Conservation (phyloP, 1,140 invertebrate genomes). For the Samia ricini region DNA sequence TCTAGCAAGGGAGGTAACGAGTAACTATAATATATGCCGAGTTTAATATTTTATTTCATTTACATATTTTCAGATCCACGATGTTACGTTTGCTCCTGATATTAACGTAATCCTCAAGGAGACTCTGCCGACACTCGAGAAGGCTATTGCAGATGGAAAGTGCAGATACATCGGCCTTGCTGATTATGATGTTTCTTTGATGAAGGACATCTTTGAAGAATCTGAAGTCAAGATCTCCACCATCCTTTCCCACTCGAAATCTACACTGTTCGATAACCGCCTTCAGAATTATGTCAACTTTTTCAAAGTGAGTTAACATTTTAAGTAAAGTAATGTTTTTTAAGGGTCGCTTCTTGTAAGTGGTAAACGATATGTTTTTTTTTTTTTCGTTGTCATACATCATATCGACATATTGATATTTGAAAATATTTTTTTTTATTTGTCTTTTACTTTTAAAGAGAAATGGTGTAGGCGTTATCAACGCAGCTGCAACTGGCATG, state of each 20-base stretch:
- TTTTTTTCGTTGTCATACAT: too few relatives aligned
- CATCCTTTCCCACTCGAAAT: slow-evolving; percentile 88
- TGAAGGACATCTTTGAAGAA: slow-evolving; percentile 86
- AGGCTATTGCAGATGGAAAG: slow-evolving; percentile 86
- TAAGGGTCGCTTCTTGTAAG: too few relatives aligned
- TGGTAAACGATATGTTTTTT: too few relatives aligned
- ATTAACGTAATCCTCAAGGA: slow-evolving; percentile 89
- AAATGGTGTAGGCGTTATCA: slow-evolving; percentile 87
- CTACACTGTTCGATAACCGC: slow-evolving; percentile 88
- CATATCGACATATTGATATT: too few relatives aligned
- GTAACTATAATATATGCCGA: too few relatives aligned
- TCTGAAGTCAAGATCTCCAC: slow-evolving; percentile 84
- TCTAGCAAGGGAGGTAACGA: too few relatives aligned
- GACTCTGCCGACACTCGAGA: slow-evolving; percentile 89
- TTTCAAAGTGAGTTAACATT: slow-evolving; percentile 81
- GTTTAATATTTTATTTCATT: neutral
- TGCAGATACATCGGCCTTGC: slow-evolving; percentile 91
- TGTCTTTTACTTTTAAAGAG: slow-evolving; percentile 75
- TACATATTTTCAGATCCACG: slow-evolving; percentile 85
- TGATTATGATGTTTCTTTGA: slow-evolving; percentile 88
- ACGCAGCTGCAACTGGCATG: slow-evolving; percentile 89
- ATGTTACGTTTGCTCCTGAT: slow-evolving; percentile 92
- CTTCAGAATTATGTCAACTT: slow-evolving; percentile 85
- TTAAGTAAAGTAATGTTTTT: too few relatives aligned
- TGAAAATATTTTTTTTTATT: neutral